Conservation (phyloP, 2,888 invertebrate genomes). For the Andrena camellia region DNA sequence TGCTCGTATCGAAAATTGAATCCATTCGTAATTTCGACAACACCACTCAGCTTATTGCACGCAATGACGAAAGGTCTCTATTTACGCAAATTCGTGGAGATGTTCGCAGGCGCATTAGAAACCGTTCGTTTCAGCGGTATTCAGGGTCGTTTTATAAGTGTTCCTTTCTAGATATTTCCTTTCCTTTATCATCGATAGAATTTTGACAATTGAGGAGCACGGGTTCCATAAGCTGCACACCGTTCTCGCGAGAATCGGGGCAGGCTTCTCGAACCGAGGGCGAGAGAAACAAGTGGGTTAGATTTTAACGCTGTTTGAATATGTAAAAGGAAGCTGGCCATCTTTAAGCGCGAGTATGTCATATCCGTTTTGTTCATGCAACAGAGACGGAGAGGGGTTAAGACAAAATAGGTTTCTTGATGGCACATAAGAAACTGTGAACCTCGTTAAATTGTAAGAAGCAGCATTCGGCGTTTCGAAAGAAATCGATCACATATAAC, state of each 20-base stretch:
- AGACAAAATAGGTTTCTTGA: conserved; percentile 83
- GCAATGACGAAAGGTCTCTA: conserved; percentile 2
- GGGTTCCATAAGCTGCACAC: not conserved
- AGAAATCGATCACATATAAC: conserved; percentile 74
- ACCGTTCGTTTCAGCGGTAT: conserved; percentile 23
- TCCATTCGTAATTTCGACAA: conserved; percentile 11
- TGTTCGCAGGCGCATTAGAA: conserved; percentile 54
- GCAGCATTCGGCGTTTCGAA: conserved; percentile 69
- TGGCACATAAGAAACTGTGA: conserved; percentile 81
- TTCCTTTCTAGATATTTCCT: not conserved
- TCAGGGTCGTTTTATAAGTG: not conserved
- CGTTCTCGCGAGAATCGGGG: not conserved
- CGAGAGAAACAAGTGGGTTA: not conserved
- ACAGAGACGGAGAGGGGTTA: conserved; percentile 80
- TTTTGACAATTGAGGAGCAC: not conserved
- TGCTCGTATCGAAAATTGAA: not conserved
- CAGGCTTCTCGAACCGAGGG: not conserved
- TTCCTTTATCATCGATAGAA: not conserved
- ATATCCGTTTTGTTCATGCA: conserved; percentile 82
- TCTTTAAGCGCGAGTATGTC: conserved; percentile 81
- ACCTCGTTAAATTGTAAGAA: conserved; percentile 73
- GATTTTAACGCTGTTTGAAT: conserved; percentile 59
- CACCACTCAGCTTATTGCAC: not conserved
- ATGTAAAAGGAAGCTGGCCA: conserved; percentile 79
- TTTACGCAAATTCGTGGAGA: conserved; percentile 42